Evolutionary conservation across 2,888 invertebrate genomes (phyloP), one percentile per base, ranked within the genome.

Genomic region (Dorcus parallelipipedus): DNA sequence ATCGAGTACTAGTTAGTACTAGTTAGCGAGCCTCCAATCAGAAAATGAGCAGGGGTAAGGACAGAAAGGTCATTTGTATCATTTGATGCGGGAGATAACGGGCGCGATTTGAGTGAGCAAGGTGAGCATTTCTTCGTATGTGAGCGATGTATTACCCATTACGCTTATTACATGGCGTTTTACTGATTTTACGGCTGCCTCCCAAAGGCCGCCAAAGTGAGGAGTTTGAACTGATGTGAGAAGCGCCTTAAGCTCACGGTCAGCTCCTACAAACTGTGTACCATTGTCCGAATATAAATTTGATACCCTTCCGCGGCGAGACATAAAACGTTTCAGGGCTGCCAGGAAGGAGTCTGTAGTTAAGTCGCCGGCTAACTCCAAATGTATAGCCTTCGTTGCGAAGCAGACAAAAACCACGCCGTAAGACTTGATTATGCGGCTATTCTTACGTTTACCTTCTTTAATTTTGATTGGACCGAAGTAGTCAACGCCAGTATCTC

Each of bases 241-340:
- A 3, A 20, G 20, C 3, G 2, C 26, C 6, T 26, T 26, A 4
- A 71, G 50, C 43, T 68, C 58, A 7, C 63, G 64, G 9, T 67
- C 61, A 2, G 73, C 71, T 3, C 71, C 74, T 0, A 69, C 58
- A 54, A 73, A 74, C 49, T 71, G 74, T 0, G 67, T 68, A 0
- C 69, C 72, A 50, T 71, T 71, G 51, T 76, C 73, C 5, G 68
- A 69, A 49, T 64, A 67, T 0, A 76, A 62, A 6, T 67, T 55
- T 2, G 17, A 14, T 5, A 65, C 60, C 14, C 53, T 49, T 0
- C 74, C 73, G 20, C 74, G 48, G 47, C 72, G 49, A 9, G 68
- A 56, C 5, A 72, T 65, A 40, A 75, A 75, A 7, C 73, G 62
- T 9, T 62, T 50, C 0, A 75, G 50, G 0, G 71, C 68, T 0